These are phyloP conservation scores for Heterotis niloticus DNA, from an alignment of 2,113 vertebrate genomes.

Conservation along the genomic window DNA sequence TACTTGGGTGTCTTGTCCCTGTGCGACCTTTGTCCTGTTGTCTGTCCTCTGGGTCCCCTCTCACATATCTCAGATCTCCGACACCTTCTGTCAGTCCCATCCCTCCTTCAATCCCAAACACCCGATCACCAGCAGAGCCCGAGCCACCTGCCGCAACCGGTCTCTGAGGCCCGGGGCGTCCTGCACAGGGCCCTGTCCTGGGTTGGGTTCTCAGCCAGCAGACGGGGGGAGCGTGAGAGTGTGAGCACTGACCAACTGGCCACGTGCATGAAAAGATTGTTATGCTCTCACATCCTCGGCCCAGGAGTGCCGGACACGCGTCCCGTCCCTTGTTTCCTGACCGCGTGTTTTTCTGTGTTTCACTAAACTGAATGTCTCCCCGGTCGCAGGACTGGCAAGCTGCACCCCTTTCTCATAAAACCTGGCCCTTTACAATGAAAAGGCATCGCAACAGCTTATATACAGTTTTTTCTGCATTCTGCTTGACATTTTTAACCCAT, in stretches of 20 bases:
- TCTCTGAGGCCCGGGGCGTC: constrained; percentile 13
- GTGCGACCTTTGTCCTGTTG: neutral
- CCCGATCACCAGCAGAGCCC: constrained; percentile 17
- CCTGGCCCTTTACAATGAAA: too few relatives aligned
- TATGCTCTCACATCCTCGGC: too few relatives aligned
- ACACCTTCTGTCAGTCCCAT: constrained; percentile 38
- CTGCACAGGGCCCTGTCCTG: constrained; percentile 36
- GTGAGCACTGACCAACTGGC: constrained; percentile 1
- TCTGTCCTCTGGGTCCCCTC: neutral
- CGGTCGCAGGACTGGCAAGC: too few relatives aligned
- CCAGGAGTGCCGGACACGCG: too few relatives aligned
- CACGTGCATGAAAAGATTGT: too few relatives aligned
- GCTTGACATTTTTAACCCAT: too few relatives aligned
- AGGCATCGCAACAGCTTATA: too few relatives aligned
- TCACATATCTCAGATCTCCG: neutral
- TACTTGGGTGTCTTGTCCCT: neutral
- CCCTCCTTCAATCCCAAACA: constrained; percentile 32
- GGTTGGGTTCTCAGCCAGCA: constrained; percentile 30
- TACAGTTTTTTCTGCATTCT: too few relatives aligned
- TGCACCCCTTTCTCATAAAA: too few relatives aligned
- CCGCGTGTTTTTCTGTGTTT: too few relatives aligned
- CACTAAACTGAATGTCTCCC: too few relatives aligned
- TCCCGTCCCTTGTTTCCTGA: too few relatives aligned
- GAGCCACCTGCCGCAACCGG: constrained; percentile 28
- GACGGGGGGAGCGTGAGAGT: constrained; percentile 24